These are phyloP conservation scores for Sprattus sprattus DNA, from an alignment of 2,113 vertebrate genomes.

Conservation along the genomic window DNA sequence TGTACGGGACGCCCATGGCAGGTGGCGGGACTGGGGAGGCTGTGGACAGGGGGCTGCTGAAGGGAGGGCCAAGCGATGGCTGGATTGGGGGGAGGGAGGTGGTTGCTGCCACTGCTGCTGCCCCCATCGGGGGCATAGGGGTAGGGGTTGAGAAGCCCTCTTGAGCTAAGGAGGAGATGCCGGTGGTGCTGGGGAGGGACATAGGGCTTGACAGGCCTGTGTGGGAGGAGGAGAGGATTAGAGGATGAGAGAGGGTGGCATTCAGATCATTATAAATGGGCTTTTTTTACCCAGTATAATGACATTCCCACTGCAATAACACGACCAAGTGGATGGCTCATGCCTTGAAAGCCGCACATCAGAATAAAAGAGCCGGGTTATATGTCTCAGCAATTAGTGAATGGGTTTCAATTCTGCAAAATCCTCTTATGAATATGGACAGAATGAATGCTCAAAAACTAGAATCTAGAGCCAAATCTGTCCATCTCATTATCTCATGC, in stretches of 20 bases:
- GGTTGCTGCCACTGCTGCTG: conserved; percentile 17
- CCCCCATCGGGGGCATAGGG: conserved; percentile 45
- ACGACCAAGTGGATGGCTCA: not conserved
- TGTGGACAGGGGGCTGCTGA: conserved; percentile 34
- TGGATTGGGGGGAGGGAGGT: conserved; percentile 56
- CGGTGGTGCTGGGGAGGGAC: conserved; percentile 39
- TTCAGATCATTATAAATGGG: not conserved
- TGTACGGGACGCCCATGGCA: conserved; percentile 53
- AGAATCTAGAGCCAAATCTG: not conserved
- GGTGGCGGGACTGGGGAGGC: conserved; percentile 36
- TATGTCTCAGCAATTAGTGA: not conserved
- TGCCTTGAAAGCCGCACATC: not conserved
- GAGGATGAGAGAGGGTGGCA: not conserved
- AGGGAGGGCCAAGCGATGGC: conserved; percentile 53
- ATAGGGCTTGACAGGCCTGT: conserved; percentile 64
- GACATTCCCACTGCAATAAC: not conserved
- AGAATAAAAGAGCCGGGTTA: not conserved
- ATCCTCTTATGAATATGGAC: not conserved
- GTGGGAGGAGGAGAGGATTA: not conserved
- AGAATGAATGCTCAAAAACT: not conserved
- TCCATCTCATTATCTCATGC: not conserved
- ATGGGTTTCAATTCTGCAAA: not conserved
- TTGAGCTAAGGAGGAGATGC: conserved; percentile 54
- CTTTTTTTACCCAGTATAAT: not conserved
- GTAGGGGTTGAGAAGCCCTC: conserved; percentile 56